Conservation (phyloP, 2,113 vertebrate species). For the Fulica atra region DNA sequence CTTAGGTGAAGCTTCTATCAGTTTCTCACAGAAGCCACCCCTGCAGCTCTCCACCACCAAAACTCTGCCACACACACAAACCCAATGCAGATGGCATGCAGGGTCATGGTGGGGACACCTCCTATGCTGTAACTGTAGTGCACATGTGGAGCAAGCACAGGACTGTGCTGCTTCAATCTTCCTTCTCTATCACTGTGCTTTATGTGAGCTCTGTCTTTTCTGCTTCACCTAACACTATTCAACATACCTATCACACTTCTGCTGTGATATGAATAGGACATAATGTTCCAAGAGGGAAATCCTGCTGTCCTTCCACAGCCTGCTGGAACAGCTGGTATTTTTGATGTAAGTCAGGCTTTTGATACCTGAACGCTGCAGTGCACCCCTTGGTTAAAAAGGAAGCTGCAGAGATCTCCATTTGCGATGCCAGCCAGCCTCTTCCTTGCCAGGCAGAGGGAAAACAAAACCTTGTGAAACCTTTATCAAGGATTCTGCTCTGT, state of each 20-base stretch:
- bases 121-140: fast-evolving
- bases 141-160: not conserved
- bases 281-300: not conserved
- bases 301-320: not conserved
- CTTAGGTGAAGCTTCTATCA: too few relatives aligned
- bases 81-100: fast-evolving
- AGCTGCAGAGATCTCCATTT: not conserved
- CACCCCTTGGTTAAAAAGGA: not conserved
- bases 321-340: not conserved
- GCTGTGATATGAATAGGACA: not conserved
- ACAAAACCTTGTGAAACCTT: not conserved
- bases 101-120: fast-evolving
- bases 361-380: not conserved
- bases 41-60: too few relatives aligned
- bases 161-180: not conserved
- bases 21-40: too few relatives aligned
- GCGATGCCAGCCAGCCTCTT: not conserved
- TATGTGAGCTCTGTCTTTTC: not conserved
- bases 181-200: not conserved
- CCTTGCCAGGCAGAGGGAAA: not conserved
- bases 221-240: not conserved
- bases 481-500: not conserved
- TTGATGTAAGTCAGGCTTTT: not conserved
- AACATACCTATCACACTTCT: fast-evolving
- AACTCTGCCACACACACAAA: too few relatives aligned